Base-by-base conservation (phyloP, 1,140 invertebrate species). In the Papilio helenus region DNA sequence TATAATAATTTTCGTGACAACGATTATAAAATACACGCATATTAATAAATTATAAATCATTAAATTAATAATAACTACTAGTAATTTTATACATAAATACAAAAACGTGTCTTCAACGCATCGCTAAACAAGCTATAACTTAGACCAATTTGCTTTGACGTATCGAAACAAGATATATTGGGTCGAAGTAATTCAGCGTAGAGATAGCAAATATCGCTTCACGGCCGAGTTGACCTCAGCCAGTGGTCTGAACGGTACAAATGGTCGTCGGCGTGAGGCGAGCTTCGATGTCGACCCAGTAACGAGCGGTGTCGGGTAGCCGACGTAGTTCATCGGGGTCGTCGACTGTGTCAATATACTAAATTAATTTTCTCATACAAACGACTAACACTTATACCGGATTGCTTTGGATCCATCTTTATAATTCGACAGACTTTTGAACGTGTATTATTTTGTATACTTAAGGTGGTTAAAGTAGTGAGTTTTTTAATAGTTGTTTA, bases 231-330 rank as follows among this genome's bases (percentile, higher is more conserved):
- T 77, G 76, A 88, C 88, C 83, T 81, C 84, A 87, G 82, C 85
- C 83, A 83, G 65, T 68, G 80, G 79, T 72, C 80, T 88, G 88
- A 90, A 90, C 89, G 90, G 88, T 92, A 92, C 88, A 92, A 90
- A 92, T 91, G 84, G 87, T 84, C 80, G 80, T 83, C 80, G 86
- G 82, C 83, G 80, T 84, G 86, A 85, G 82, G 83, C 84, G 81
- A 84, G 84, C 86, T 86, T 88, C 84, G 82, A 82, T 87, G 85
- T 85, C 87, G 91, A 90, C 89, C 86, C 79, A 90, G 82, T 89
- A 89, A 87, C 85, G 80, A 79, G 81, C 82, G 82, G 86, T 89
- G 84, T 89, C 87, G 86, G 88, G 86, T 89, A 84, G 85, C 87
- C 79, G 83, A 79, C 79, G 72, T 82, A 78, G 87, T 86, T 88